Conservation (phyloP, 1,140 invertebrate species). For the Euborellia annulipes region DNA sequence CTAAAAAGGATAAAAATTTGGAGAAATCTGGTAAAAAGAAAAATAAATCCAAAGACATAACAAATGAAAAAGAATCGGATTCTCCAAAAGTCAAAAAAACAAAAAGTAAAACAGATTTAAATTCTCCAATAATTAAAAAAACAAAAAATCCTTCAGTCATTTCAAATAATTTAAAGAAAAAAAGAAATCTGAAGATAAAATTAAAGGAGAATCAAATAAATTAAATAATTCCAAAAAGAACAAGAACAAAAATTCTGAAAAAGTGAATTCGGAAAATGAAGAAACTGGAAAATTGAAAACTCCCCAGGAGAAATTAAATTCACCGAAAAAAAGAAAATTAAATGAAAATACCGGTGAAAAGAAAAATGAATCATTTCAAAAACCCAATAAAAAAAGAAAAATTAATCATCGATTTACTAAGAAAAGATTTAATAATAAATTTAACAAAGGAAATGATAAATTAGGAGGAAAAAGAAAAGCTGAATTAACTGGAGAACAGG, state of each 20-base stretch:
- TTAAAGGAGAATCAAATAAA: conserved; percentile 10
- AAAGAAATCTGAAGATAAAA: conserved; percentile 15
- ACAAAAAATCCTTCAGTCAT: too few relatives aligned
- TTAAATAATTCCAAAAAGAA: conserved; percentile 8
- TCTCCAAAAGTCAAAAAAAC: conserved; percentile 7
- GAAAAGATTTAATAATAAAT: not conserved
- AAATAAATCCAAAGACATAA: conserved; percentile 14
- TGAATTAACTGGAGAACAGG: conserved; percentile 6
- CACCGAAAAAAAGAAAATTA: conserved; percentile 7
- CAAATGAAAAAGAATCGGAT: conserved; percentile 12
- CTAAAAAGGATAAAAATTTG: conserved; percentile 7
- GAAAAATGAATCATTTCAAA: conserved; percentile 7
- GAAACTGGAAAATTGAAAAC: conserved; percentile 15
- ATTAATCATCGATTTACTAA: not conserved
- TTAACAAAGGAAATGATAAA: not conserved
- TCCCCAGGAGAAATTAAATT: conserved; percentile 4
- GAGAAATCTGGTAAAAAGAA: conserved; percentile 10
- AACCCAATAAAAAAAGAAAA: conserved; percentile 2
- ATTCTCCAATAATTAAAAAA: too few relatives aligned
- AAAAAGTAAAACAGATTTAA: too few relatives aligned
- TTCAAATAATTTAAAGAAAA: too few relatives aligned
- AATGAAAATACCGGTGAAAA: conserved; percentile 11
- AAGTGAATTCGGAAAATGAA: conserved; percentile 22
- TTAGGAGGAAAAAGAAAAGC: not conserved
- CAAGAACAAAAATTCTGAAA: conserved; percentile 14